Evolutionary conservation across 1,140 invertebrate species (phyloP), one percentile per base, ranked within the genome.

Genomic region (Pogonus chalceus): DNA sequence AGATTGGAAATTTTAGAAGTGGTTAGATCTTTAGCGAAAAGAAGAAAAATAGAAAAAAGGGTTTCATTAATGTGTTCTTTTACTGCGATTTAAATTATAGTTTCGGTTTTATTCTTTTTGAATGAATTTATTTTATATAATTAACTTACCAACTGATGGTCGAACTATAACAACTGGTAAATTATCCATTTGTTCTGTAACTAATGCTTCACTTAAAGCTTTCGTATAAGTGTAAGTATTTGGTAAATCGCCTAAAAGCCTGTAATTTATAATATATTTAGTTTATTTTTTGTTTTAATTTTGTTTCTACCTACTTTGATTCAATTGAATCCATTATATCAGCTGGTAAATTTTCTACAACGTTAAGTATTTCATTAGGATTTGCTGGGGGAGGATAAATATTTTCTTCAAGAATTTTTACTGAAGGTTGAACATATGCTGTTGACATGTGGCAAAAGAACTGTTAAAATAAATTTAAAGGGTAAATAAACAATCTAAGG

Each of bases 151-250:
- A 63, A 95, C 92, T 0, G 91, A 93, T 12, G 92, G 92, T 56
- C 96, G 75, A 12, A 97, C 73, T 53, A 98, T 90, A 26, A 92
- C 80, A 0, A 87, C 74, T 2, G 95, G 96, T 22, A 99, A 67
- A 3, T 80, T 73, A 16, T 79, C 68, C 69, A 86, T 84, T 26
- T 80, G 75, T 66, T 93, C 88, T 23, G 87, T 81, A 0, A 89
- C 83, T 24, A 94, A 63, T 12, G 82, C 79, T 72, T 96, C 92
- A 0, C 88, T 85, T 9, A 95, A 66, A 1, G 89, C 87, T 73
- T 96, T 96, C 0, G 91, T 95, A 62, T 89, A 95, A 0, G 90
- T 91, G 62, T 96, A 95, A 0, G 90, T 91, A 63, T 95, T 95
- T 2, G 92, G 92, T 51, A 89, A 76, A 43, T 85, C 79, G 14